Evolutionary conservation across 2,113 vertebrate genomes (phyloP).

Genomic region (Cairina moschata): DNA sequence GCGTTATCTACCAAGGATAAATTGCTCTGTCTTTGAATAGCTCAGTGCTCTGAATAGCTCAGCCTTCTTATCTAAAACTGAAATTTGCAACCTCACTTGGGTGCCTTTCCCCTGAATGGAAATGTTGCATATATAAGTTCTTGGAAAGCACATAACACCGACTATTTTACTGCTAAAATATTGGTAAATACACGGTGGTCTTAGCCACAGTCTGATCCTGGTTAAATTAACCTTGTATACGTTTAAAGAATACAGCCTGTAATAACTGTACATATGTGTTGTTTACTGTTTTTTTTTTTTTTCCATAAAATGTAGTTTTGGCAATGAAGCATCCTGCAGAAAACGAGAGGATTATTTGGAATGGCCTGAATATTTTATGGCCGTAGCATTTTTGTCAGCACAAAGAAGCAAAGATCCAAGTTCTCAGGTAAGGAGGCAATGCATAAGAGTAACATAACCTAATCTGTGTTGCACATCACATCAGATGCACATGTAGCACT

Average conservation of each 20-base stretch:
- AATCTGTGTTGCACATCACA: neutral
- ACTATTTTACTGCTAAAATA: conserved; percentile 28
- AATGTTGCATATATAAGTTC: neutral
- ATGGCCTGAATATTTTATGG: conserved; percentile 99
- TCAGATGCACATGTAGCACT: neutral
- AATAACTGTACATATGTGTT: neutral
- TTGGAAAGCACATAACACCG: neutral
- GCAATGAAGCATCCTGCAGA: conserved; percentile 70
- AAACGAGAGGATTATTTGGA: conserved; percentile 95
- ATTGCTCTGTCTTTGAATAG: conserved; percentile 31
- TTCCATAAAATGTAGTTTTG: conserved; percentile 21
- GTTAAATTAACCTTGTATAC: neutral
- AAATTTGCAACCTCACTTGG: conserved; percentile 8
- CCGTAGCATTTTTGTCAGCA: conserved; percentile 95
- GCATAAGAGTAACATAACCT: neutral
- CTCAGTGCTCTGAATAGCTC: conserved; percentile 34
- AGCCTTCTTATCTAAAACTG: conserved; percentile 44
- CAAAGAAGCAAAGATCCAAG: conserved; percentile 98
- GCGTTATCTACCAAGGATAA: conserved; percentile 43
- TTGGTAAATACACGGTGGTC: neutral
- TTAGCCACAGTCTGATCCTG: neutral
- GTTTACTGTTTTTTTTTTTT: neutral
- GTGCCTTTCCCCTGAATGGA: conserved; percentile 25
- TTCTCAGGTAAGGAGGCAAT: conserved; percentile 84
- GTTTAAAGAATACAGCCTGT: neutral